These are phyloP conservation scores for Panthera leo DNA, from an alignment of 2,113 vertebrate genomes.

Conservation along the genomic window DNA sequence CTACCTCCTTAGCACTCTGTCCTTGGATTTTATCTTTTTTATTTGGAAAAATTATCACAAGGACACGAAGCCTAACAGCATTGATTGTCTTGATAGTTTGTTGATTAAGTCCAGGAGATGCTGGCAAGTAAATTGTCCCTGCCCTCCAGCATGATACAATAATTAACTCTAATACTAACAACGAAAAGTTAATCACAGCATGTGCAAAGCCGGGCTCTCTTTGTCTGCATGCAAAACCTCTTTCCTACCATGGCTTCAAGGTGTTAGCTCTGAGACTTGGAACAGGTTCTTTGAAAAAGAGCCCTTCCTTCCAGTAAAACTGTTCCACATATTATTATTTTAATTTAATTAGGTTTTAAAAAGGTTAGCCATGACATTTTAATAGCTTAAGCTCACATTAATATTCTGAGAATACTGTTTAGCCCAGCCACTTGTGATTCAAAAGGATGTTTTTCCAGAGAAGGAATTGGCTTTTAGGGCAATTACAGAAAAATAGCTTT, in stretches of 20 bases:
- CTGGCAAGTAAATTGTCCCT: slow-evolving; percentile 79
- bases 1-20: background rate
- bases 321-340: slow-evolving; percentile 82
- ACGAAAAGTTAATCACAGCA: slow-evolving; percentile 80
- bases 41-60: slow-evolving; percentile 66
- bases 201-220: slow-evolving; percentile 61
- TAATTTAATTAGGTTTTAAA: slow-evolving; percentile 86
- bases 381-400: slow-evolving; percentile 82
- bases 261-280: slow-evolving; percentile 64
- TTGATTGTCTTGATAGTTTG: slow-evolving; percentile 71
- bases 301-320: slow-evolving; percentile 73
- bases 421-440: slow-evolving; percentile 80
- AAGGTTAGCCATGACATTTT: slow-evolving; percentile 84
- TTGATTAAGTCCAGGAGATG: slow-evolving; percentile 65
- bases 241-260: slow-evolving; percentile 53
- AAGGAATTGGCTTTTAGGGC: slow-evolving; percentile 82
- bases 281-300: slow-evolving; percentile 74
- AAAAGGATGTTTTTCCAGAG: slow-evolving; percentile 82
- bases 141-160: slow-evolving; percentile 69
- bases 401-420: slow-evolving; percentile 83
- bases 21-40: slow-evolving; percentile 54
- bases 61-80: slow-evolving; percentile 21
- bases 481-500: slow-evolving; percentile 80
- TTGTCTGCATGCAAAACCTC: slow-evolving; percentile 64
- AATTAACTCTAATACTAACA: slow-evolving; percentile 81